Percentiles rank a stretch among this genome's conserved stretches.
Evolutionary conservation across 2,888 invertebrate species (phyloP).

Genomic region (Arge pagana): DNA sequence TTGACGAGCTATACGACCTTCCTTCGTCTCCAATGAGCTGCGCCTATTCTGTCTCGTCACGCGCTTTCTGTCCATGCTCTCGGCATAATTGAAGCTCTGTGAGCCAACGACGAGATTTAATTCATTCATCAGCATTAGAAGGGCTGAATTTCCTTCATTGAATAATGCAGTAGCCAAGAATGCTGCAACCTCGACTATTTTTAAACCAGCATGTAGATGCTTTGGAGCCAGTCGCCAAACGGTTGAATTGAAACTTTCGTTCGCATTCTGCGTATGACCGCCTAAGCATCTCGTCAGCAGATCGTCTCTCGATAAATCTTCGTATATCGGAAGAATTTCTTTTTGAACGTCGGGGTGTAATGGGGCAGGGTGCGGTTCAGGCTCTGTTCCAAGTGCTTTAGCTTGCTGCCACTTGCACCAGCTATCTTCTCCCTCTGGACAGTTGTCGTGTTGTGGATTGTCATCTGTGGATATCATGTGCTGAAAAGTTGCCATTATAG

Average conservation of each 20-base stretch:
- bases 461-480: slow-evolving; percentile 36
- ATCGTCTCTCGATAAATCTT: slow-evolving; percentile 8
- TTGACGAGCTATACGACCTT: slow-evolving; percentile 22
- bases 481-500: slow-evolving; percentile 32
- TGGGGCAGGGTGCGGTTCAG: slow-evolving; percentile 10
- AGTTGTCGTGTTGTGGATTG: slow-evolving; percentile 35
- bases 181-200: slow-evolving; percentile 24
- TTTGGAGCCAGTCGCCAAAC: slow-evolving; percentile 26
- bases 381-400: slow-evolving; percentile 16
- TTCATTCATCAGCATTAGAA: slow-evolving; percentile 16
- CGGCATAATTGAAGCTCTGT: slow-evolving; percentile 7
- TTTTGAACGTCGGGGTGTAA: slow-evolving; percentile 14
- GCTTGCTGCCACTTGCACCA: slow-evolving; percentile 36
- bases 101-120: slow-evolving; percentile 13
- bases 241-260: slow-evolving; percentile 25
- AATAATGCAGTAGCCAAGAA: slow-evolving; percentile 10
- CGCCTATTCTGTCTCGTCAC: slow-evolving; percentile 24
- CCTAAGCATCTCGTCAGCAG: slow-evolving; percentile 14
- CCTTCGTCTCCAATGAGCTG: slow-evolving; percentile 20
- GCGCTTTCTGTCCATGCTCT: slow-evolving; percentile 3
- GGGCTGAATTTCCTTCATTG: slow-evolving; percentile 10
- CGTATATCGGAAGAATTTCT: not conserved
- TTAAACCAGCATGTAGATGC: slow-evolving; percentile 15
- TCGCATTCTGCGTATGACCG: slow-evolving; percentile 23
- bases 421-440: slow-evolving; percentile 34